A percentile compares a stretch with the other conserved stretches of the same genome.
These are phyloP conservation scores for Zaprionus inermis DNA, from an alignment of 1,140 invertebrate species.

Conservation along the genomic window DNA sequence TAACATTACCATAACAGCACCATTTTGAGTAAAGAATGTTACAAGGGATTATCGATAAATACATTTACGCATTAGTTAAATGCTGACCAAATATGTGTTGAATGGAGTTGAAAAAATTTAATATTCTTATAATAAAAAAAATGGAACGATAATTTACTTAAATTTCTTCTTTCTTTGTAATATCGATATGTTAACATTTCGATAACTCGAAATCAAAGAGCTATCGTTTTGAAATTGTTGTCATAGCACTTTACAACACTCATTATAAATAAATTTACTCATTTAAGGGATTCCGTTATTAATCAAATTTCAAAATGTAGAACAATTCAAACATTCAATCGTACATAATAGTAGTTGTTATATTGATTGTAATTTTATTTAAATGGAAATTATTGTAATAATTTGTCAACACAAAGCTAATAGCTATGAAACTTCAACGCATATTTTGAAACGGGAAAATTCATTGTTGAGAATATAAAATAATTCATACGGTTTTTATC, in stretches of 20 bases:
- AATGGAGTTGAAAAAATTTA: background rate
- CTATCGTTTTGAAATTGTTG: background rate
- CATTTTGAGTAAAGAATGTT: constrained; percentile 7
- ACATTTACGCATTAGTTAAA: background rate
- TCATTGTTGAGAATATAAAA: background rate
- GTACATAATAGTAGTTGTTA: too few species aligned
- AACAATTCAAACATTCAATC: too few species aligned
- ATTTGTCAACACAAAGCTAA: background rate
- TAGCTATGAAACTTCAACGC: constrained; percentile 5
- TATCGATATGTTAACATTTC: background rate
- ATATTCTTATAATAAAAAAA: background rate
- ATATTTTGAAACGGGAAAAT: constrained; percentile 17
- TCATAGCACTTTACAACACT: background rate
- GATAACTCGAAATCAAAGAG: background rate
- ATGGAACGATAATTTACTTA: background rate
- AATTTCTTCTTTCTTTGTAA: background rate
- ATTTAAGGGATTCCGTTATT: background rate
- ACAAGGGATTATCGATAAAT: background rate
- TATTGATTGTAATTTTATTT: too few species aligned
- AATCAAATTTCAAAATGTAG: background rate
- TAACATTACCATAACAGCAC: background rate
- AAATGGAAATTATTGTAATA: background rate
- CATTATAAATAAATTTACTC: background rate
- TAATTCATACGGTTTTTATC: background rate
- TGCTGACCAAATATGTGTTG: background rate